phyloP scores from a whole-genome alignment of 1,140 invertebrate species.

The Sinella curviseta region DNA sequence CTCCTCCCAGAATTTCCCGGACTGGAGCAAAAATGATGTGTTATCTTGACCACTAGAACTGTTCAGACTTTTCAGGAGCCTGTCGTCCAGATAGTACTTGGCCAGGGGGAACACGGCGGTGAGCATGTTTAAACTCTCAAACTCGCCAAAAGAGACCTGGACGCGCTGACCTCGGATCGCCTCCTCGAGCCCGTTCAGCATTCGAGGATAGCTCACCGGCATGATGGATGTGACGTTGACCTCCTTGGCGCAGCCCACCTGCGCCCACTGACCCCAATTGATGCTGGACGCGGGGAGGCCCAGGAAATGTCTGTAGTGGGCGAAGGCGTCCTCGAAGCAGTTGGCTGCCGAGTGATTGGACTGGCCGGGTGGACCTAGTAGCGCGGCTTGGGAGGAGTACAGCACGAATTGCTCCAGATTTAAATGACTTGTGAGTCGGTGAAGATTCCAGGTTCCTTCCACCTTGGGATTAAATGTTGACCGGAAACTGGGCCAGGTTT shows the following conservation, averaged over 20 bases:
- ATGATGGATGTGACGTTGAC: background rate
- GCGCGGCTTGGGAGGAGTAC: background rate
- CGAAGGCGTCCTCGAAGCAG: background rate
- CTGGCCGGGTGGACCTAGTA: background rate
- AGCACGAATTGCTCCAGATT: background rate
- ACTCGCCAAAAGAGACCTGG: background rate
- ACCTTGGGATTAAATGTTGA: background rate
- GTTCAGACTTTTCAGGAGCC: background rate
- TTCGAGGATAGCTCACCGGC: background rate
- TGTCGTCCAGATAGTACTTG: background rate
- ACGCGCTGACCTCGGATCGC: background rate
- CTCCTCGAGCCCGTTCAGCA: background rate
- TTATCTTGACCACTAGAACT: too few species aligned
- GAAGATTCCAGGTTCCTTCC: background rate
- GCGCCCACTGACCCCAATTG: constrained; percentile 6
- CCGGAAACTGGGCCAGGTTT: background rate
- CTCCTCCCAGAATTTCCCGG: background rate
- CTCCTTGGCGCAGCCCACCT: background rate
- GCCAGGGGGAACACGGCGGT: background rate
- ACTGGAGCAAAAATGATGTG: background rate
- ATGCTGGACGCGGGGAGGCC: background rate
- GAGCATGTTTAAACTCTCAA: background rate
- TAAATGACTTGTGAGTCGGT: background rate
- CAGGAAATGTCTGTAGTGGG: background rate
- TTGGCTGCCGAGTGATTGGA: background rate